Percentiles rank a stretch among this genome's conserved stretches.
phyloP scores from a whole-genome alignment of 2,113 vertebrate genomes.

The Scolopax mira region DNA sequence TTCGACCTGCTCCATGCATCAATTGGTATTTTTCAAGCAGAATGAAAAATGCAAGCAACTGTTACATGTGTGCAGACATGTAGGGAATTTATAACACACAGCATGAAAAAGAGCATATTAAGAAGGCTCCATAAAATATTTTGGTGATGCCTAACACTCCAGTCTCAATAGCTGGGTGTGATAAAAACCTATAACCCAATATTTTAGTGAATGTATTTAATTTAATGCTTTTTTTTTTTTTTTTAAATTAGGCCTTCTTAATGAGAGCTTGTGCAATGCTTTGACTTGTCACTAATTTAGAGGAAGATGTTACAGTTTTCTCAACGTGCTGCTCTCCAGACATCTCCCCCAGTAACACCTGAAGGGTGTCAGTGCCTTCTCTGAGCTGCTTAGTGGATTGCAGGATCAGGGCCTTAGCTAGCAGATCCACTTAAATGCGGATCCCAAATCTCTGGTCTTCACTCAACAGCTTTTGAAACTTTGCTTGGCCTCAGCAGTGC shows the following conservation, averaged over 20 bases:
- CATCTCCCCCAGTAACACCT: not conserved
- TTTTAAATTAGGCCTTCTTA: not conserved
- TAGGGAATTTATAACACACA: slow-evolving; percentile 3
- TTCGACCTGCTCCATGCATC: not conserved
- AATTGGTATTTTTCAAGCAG: slow-evolving; percentile 40
- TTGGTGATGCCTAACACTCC: not conserved
- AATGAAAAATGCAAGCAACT: slow-evolving; percentile 1
- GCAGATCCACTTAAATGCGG: not conserved
- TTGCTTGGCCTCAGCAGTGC: not conserved
- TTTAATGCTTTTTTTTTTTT: not conserved
- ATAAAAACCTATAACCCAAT: not conserved
- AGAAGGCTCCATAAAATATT: not conserved
- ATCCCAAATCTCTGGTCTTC: not conserved
- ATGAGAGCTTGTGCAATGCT: not conserved
- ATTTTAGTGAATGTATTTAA: not conserved
- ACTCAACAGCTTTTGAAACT: not conserved
- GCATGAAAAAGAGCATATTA: too few relatives aligned
- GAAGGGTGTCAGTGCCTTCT: not conserved
- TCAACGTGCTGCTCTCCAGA: not conserved
- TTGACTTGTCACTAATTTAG: not conserved
- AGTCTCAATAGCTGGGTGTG: not conserved
- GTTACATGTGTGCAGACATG: not conserved
- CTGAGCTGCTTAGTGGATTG: not conserved
- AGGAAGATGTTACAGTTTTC: not conserved
- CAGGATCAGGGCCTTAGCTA: not conserved